These are phyloP conservation scores for Campoletis raptor DNA, from an alignment of 2,888 invertebrate species.

Conservation along the genomic window DNA sequence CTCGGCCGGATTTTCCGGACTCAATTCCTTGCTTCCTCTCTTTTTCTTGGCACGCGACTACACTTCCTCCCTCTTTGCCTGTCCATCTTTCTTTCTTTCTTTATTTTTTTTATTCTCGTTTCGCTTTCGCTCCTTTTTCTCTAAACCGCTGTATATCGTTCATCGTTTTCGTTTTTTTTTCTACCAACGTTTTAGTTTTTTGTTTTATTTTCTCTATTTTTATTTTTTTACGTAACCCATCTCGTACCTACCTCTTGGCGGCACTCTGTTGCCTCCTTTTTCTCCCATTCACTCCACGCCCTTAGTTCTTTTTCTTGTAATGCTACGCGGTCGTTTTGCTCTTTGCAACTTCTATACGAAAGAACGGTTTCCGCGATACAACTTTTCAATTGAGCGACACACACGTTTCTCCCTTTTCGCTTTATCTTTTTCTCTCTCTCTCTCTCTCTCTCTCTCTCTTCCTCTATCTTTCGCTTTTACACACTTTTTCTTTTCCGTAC, in stretches of 20 bases:
- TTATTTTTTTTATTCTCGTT: slow-evolving; percentile 3
- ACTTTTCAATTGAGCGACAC: slow-evolving; percentile 60
- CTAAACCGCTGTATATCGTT: slow-evolving; percentile 29
- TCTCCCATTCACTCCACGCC: slow-evolving; percentile 45
- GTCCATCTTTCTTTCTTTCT: slow-evolving; percentile 30
- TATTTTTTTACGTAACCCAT: slow-evolving; percentile 2
- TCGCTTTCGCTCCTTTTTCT: background rate
- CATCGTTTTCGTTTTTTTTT: slow-evolving; percentile 29
- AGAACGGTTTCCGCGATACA: slow-evolving; percentile 47
- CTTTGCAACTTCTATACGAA: slow-evolving; percentile 34
- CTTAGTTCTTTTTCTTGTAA: slow-evolving; percentile 52
- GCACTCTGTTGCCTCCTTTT: slow-evolving; percentile 20
- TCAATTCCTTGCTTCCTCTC: slow-evolving; percentile 52
- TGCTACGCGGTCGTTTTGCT: slow-evolving; percentile 45
- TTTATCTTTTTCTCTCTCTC: background rate
- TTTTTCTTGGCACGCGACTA: slow-evolving; percentile 58
- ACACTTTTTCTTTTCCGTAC: slow-evolving; percentile 6
- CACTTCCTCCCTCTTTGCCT: slow-evolving; percentile 25
- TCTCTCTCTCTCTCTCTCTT: background rate
- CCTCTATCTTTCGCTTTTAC: background rate
- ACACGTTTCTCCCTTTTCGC: slow-evolving; percentile 8
- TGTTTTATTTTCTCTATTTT: slow-evolving; percentile 21
- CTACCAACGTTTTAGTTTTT: slow-evolving; percentile 3
- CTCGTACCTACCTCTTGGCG: background rate
- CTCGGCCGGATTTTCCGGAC: slow-evolving; percentile 58